These are phyloP conservation scores for Dendroctonus valens DNA, from an alignment of 1,140 invertebrate genomes.

Conservation along the genomic window DNA sequence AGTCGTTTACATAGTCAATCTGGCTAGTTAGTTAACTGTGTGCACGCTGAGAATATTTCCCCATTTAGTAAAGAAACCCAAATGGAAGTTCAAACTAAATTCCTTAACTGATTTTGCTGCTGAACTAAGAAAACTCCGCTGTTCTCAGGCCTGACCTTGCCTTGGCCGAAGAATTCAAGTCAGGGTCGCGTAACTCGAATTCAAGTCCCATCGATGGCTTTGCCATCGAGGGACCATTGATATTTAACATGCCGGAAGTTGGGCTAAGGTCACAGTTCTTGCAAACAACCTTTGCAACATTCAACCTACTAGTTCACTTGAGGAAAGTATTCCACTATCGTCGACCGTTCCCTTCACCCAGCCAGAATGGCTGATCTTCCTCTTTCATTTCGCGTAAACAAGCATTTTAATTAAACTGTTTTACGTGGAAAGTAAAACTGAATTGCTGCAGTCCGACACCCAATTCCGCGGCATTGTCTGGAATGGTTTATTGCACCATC, in stretches of 20 bases:
- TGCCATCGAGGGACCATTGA: neutral
- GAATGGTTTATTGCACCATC: too few relatives aligned
- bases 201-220: neutral
- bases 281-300: neutral
- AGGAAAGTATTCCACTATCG: neutral
- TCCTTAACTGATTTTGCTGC: neutral
- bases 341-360: neutral
- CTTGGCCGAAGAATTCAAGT: slow-evolving; percentile 4
- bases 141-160: neutral
- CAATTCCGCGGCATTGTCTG: too few relatives aligned
- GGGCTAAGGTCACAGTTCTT: too few relatives aligned
- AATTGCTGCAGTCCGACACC: too few relatives aligned
- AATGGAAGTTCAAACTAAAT: neutral
- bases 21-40: neutral
- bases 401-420: too few relatives aligned
- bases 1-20: neutral
- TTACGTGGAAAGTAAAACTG: too few relatives aligned
- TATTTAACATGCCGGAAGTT: neutral
- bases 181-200: slow-evolving; percentile 5
- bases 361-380: neutral
- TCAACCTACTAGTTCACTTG: neutral
- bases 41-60: neutral
- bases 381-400: too few relatives aligned
- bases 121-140: neutral
- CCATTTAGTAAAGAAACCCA: neutral